Conservation (phyloP, 1,140 invertebrate species). For the Drosophila eugracilis region DNA sequence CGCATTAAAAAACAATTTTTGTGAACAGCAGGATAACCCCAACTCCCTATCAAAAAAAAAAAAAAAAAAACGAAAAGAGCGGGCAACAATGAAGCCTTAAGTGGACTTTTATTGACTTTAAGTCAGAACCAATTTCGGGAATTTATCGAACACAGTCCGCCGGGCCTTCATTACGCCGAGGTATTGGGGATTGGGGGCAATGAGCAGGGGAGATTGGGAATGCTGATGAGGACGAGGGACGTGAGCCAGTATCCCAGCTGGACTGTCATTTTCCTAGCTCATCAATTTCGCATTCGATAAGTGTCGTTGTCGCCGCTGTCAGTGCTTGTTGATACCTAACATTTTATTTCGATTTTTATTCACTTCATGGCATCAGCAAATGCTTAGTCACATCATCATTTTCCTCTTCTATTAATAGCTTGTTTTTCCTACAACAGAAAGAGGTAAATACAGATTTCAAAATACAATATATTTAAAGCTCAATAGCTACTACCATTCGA, state of each 20-base stretch:
- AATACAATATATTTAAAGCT: no score
- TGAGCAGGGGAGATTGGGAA: neutral
- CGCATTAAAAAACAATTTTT: constrained; percentile 83
- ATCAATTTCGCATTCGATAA: constrained; percentile 80
- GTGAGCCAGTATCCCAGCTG: constrained; percentile 33
- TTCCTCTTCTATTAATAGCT: neutral
- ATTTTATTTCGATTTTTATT: constrained; percentile 24
- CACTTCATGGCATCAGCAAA: constrained; percentile 11
- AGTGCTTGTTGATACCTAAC: constrained; percentile 33
- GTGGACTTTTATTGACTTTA: constrained; percentile 83
- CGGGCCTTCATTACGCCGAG: constrained; percentile 71
- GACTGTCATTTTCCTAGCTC: constrained; percentile 74
- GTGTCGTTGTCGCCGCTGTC: constrained; percentile 48
- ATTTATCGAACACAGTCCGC: constrained; percentile 77
- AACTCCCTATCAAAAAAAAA: no score
- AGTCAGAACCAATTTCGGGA: constrained; percentile 81
- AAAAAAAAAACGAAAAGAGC: constrained; percentile 23
- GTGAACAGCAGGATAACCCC: constrained; percentile 51
- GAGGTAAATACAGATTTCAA: no score
- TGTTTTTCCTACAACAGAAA: no score
- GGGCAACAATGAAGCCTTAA: constrained; percentile 79
- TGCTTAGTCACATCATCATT: neutral
- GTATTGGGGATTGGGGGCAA: constrained; percentile 37
- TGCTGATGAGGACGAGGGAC: constrained; percentile 23
- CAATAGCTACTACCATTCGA: no score